Conservation (phyloP, 2,113 vertebrate genomes). For the Xenopus borealis region DNA sequence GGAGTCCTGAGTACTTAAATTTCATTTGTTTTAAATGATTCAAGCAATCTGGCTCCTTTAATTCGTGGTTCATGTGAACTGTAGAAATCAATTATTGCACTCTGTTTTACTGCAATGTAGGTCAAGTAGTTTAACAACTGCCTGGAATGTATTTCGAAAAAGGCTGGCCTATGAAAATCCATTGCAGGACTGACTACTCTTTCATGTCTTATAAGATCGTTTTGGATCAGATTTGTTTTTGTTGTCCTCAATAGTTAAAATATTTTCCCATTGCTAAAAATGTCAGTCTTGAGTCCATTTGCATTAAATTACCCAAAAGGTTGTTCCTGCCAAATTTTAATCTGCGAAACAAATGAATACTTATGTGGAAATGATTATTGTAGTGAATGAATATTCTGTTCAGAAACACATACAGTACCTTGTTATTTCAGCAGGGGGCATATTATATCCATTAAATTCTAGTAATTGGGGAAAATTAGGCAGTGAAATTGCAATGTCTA, state of each 20-base stretch:
- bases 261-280: too few species aligned
- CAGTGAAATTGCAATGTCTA: background rate
- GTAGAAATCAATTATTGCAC: conserved; percentile 18
- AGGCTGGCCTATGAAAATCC: background rate
- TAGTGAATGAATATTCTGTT: background rate
- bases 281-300: background rate
- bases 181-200: conserved; percentile 7
- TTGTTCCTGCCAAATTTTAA: background rate
- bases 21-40: background rate
- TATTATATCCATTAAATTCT: conserved; percentile 1
- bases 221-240: background rate
- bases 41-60: background rate
- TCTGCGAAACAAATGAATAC: background rate
- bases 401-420: background rate
- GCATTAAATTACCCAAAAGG: background rate
- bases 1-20: background rate
- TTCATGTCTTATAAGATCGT: background rate
- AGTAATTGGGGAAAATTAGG: background rate
- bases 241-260: too few species aligned
- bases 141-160: conserved; percentile 9
- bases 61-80: background rate
- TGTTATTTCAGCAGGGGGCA: conserved; percentile 35
- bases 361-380: background rate
- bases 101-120: conserved; percentile 10
- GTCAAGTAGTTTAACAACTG: conserved; percentile 21